Conservation (phyloP, 2,797 vertebrate genomes). For the Lepus townsendii region DNA sequence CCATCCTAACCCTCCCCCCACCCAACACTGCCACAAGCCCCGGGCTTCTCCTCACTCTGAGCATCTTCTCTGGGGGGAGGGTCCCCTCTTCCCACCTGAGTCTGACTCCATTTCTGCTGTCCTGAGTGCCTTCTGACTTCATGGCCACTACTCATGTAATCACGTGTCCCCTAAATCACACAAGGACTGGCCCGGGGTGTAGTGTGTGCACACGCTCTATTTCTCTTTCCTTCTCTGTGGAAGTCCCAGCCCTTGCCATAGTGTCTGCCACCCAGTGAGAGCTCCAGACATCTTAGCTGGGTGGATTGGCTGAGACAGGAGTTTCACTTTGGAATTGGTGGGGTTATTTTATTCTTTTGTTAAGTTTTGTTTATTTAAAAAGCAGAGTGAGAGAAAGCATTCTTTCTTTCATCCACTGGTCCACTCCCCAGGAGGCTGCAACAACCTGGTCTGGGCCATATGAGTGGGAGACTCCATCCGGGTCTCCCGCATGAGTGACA, state of each 20-base stretch:
- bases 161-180: neutral
- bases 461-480: too few relatives aligned
- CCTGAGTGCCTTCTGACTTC: neutral
- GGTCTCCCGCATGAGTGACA: too few relatives aligned
- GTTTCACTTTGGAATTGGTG: neutral
- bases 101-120: neutral
- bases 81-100: neutral
- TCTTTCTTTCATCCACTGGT: too few relatives aligned
- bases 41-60: neutral
- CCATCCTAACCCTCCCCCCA: neutral
- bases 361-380: too few relatives aligned
- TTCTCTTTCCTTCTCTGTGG: neutral
- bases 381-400: too few relatives aligned
- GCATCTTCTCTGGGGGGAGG: neutral
- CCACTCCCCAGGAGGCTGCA: too few relatives aligned
- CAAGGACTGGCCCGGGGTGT: neutral
- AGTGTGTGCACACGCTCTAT: neutral
- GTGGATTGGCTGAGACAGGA: neutral
- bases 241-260: neutral
- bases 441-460: too few relatives aligned
- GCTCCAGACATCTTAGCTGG: neutral
- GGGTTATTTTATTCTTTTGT: too few relatives aligned
- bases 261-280: neutral
- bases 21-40: fast-evolving
- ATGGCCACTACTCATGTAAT: neutral